Base-by-base conservation (phyloP, 2,113 vertebrate genomes). In the Epinephelus fuscoguttatus region DNA sequence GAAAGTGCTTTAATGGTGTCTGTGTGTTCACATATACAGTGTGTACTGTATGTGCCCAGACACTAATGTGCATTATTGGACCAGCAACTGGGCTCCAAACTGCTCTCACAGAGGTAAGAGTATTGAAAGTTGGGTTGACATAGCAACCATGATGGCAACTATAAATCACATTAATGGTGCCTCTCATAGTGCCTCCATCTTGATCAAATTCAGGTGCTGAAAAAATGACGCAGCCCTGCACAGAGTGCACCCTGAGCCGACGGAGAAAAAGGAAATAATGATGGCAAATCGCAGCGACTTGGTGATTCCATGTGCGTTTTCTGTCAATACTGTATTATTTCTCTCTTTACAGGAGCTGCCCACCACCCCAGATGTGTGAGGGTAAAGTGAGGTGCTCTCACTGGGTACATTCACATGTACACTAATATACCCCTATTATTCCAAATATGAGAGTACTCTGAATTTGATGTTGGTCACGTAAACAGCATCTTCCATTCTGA, bases 151-250 rank as follows among this genome's bases (percentile, higher is more conserved):
- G 95, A 96, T 95, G 92, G 95, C 37, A 93, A 92, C 93, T 81
- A 94, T 96, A 94, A 94, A 96, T 96, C 95, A 96, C 86, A 68
- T 85, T 95, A 96, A 96, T 91, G 93, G 89, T 55, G 72, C 86
- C 90, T 96, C 93, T 95, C 89, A 92, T 92, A 92, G 86, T 93
- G 91, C 92, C 94, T 94, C 94, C 93, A 90, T 94, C 87, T 91
- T 85, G 93, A 96, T 96, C 95, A 95, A 86, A 96, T 94, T 92
- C 89, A 84, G 86, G 86, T 80, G 77, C 86, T 91, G 79, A 87
- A 91, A 84, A 81, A 78, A 89, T 84, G 81, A 88, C 56, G 82
- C 72, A 17, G 25, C 80, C 80, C 47, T 61, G 74, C 80, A 75
- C 79, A 49, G 60, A 88, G 23, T 78, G 77, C 60, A 56, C 82